Percentiles rank a stretch among this genome's conserved stretches.
These are phyloP conservation scores for Pyrgus malvae DNA, from an alignment of 2,888 invertebrate species.

Conservation along the genomic window DNA sequence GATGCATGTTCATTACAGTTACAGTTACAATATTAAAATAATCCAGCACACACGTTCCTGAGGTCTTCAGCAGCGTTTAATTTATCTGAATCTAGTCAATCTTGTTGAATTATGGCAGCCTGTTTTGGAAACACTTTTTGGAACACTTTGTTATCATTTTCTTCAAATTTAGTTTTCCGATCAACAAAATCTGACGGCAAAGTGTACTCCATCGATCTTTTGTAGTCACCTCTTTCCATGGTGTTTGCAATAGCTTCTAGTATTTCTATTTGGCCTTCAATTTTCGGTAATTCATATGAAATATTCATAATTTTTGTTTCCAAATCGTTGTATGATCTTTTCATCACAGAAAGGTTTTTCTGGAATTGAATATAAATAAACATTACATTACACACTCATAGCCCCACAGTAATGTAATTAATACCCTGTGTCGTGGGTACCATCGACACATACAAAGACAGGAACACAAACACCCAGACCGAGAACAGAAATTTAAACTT, in stretches of 20 bases:
- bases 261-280: slow-evolving; percentile 63
- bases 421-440: too few species aligned
- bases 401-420: too few species aligned
- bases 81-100: slow-evolving; percentile 38
- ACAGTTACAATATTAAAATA: slow-evolving; percentile 28
- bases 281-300: slow-evolving; percentile 59
- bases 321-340: slow-evolving; percentile 53
- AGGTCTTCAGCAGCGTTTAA: not conserved
- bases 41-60: slow-evolving; percentile 34
- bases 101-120: slow-evolving; percentile 10
- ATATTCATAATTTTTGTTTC: slow-evolving; percentile 54
- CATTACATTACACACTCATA: too few species aligned
- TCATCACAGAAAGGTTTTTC: slow-evolving; percentile 54
- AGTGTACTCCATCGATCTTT: slow-evolving; percentile 45
- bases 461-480: too few species aligned
- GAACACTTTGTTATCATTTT: not conserved
- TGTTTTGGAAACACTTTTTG: not conserved
- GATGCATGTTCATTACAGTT: too few species aligned
- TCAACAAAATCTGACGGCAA: not conserved
- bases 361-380: slow-evolving; percentile 45
- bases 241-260: slow-evolving; percentile 55
- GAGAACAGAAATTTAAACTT: too few species aligned
- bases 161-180: not conserved
- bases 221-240: slow-evolving; percentile 44
- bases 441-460: too few species aligned